Base-by-base conservation (phyloP, 2,797 vertebrate species). In the Lophotriccus pileatus region DNA sequence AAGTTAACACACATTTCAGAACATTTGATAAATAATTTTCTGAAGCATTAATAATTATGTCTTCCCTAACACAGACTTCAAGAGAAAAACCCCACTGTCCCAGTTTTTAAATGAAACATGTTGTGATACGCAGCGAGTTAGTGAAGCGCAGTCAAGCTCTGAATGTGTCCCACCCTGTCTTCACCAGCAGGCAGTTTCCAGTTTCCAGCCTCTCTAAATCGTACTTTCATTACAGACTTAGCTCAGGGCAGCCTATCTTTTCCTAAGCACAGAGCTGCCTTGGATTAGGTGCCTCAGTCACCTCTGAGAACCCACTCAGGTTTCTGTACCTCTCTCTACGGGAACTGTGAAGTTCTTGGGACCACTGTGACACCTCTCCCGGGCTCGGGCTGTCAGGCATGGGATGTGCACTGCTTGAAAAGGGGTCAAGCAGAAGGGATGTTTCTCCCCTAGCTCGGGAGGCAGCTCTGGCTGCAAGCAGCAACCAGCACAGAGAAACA, bases 1-100 rank as follows among this genome's bases (percentile, higher is more conserved):
- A 95, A 93, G 50, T 47, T 60, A 93, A 90, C 30, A 83, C 2
- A 30, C 36, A 41, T 89, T 70, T 76, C 52, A 84, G 49, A 87
- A 69, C 20, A 87, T 34, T 14, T 53, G 41, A 92, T 87, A 85
- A 89, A 80, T 85, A 87, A 52, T 95, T 86, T 93, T 90, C 70
- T 90, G 68, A 94, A 84, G 75, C 67, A 94, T 82, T 93, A 88
- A 88, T 91, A 80, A 77, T 70, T 72, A 87, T 12, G 56, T 34
- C 55, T 94, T 94, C 58, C 24, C 27, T 67, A 67, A 63, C 13
- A 59, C 47, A 90, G 52, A 79, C 67, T 84, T 91, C 74, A 62
- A 92, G 73, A 75, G 60, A 53, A 85, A 90, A 89, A 39, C 25
- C 6, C 22, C 39, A 46, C 43, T 50, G 64, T 74, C 79, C 73